Evolutionary conservation across 2,113 vertebrate genomes (phyloP), one percentile per base, ranked within the genome.

Genomic region (Dinomys branickii): DNA sequence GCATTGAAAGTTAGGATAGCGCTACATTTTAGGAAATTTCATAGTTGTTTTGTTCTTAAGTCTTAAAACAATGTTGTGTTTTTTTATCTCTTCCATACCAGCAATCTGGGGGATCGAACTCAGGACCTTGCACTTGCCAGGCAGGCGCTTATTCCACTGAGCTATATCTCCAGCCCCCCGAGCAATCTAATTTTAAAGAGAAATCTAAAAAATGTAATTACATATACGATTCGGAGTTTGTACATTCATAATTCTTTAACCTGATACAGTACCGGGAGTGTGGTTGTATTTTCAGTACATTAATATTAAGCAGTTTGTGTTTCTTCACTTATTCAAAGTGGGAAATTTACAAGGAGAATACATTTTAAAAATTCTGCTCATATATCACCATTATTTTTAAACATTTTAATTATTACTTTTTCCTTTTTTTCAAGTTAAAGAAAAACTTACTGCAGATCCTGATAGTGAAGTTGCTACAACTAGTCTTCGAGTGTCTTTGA

Each of bases 391-490:
- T 94, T 83, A 92, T 78, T 80, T 85, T 41, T 38, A 91, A 67
- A 80, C 22, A 80, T 83, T 9, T 54, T 90, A 41, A 26, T 61
- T 77, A 22, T 88, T n/a, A n/a, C 59, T 95, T 81, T 20, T 44
- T 81, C 77, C 85, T 81, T 63, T 97, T 88, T 97, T 98, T 96
- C 88, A 97, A 99, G 99, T 99, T 97, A 99, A 99, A 99, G 99
- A 99, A 98, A 99, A 99, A 97, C 98, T 99, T 65, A 99, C 99
- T 5, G 99, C 99, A 84, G 99, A 99, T 97, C 99, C 99, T 41
- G 99, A 99, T 96, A 99, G 99, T 85, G 99, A 99, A 98, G 99
- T 99, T 80, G 99, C 99, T 61, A 99, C 99, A 54, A 99, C 99
- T 47, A 99, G 99, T 91, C 99, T 99, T 56, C 98, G 99, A 7